Base-by-base conservation (phyloP, 2,888 invertebrate genomes). In the Drosophila parthenogenetica region DNA sequence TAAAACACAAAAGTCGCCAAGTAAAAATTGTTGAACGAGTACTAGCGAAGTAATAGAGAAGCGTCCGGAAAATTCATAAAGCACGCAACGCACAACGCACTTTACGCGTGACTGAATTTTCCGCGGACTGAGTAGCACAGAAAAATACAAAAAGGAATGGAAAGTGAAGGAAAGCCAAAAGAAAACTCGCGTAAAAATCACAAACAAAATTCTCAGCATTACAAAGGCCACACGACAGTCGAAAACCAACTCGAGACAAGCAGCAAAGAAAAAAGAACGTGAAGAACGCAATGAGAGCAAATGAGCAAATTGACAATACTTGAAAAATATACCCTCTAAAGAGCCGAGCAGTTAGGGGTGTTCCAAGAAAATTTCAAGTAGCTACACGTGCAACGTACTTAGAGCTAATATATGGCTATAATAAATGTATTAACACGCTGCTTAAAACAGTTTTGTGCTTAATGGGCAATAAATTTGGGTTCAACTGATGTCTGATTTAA, bases 191-290 rank as follows among this genome's bases (percentile, higher is more conserved):
- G 32, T 59, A 58, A 71, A 83, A 83, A 83, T 83, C 86, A 83
- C 76, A 83, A 83, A 77, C 83, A 83, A 73, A 79, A 83, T 83
- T 86, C 83, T 79, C n/a, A 51, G 46, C 71, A 74, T 77, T 65
- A 61, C 80, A 66, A 79, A 63, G 68, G 60, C 50, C 54, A 62
- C 45, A 51, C 65, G 51, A 64, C 73, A 63, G 35, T 46, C 46
- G 25, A 35, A 48, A 66, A 43, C 39, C 32, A 55, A 48, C 35
- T 32, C n/a, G 14, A 37, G 53, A 51, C 25, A 14, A 48, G 53
- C 7, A 25, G 17, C 14, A 42, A 32, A 22, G 37, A 29, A 29
- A 16, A 46, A 8, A 39, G 17, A 37, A 37, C 14, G 29, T 14
- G 10, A 11, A 39, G 42, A 57, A 55, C 43, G 43, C 22, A 29